phyloP scores from a whole-genome alignment of 2,797 vertebrate genomes.

The Crenichthys baileyi region DNA sequence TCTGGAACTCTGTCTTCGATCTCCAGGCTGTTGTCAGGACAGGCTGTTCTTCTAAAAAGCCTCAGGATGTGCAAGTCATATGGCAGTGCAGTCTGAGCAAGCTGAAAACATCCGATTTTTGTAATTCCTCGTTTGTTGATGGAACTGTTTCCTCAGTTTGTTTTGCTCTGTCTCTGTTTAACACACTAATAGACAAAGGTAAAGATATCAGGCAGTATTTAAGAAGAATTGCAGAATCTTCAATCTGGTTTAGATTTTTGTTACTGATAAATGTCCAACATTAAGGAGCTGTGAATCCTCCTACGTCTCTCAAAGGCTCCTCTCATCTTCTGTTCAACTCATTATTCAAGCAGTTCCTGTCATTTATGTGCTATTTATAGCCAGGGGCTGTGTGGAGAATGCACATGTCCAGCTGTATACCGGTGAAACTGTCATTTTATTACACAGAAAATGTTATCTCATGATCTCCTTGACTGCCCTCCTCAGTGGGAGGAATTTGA shows the following conservation, averaged over 20 bases:
- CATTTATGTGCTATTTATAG: constrained; percentile 74
- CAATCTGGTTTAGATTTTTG: background rate
- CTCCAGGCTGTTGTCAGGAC: constrained; percentile 38
- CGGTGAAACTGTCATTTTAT: constrained; percentile 33
- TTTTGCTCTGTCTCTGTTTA: background rate
- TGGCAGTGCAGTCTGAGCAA: constrained; percentile 3
- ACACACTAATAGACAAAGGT: background rate
- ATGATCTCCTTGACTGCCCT: constrained; percentile 25
- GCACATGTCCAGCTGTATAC: constrained; percentile 41
- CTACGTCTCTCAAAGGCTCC: constrained; percentile 25
- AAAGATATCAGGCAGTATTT: background rate
- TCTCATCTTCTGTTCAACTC: constrained; percentile 54
- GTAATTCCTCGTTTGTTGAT: constrained; percentile 10
- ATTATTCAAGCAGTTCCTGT: constrained; percentile 64
- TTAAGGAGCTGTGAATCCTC: constrained; percentile 22
- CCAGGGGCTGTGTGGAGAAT: constrained; percentile 47
- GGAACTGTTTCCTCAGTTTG: background rate
- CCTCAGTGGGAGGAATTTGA: constrained; percentile 22
- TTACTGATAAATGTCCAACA: constrained; percentile 14
- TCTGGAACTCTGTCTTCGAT: constrained; percentile 50
- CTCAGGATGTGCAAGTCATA: constrained; percentile 5
- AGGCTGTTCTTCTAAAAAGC: constrained; percentile 45
- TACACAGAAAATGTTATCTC: constrained; percentile 13
- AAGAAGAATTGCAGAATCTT: background rate
- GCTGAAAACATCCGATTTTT: constrained; percentile 1